Evolutionary conservation across 2,888 invertebrate species (phyloP).

Genomic region (Zhuqinia jingwanae): DNA sequence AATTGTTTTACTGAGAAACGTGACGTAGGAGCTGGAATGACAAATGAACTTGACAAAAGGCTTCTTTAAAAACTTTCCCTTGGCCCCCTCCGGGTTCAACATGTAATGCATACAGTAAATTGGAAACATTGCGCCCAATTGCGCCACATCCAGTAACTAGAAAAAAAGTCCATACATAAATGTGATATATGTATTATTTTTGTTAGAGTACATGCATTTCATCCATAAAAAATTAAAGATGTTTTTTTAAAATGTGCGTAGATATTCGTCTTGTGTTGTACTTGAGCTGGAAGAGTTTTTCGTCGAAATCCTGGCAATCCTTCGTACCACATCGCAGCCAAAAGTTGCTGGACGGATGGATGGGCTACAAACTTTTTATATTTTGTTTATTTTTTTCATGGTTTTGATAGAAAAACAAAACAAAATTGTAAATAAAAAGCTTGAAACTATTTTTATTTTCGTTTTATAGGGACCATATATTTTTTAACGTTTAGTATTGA

Average conservation of each 20-base stretch:
- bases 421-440: too few species aligned
- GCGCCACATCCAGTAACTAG: constrained; percentile 87
- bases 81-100: constrained; percentile 89
- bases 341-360: constrained; percentile 84
- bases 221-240: too few species aligned
- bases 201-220: too few species aligned
- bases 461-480: too few species aligned
- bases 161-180: constrained; percentile 80
- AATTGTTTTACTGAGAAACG: constrained; percentile 87
- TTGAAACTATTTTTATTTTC: too few species aligned
- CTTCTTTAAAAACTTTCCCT: constrained; percentile 92
- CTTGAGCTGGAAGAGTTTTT: constrained; percentile 85
- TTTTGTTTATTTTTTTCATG: too few species aligned
- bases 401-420: too few species aligned
- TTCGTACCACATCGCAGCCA: constrained; percentile 83
- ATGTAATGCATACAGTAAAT: constrained; percentile 93
- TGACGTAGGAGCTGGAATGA: constrained; percentile 95
- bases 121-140: constrained; percentile 92
- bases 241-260: too few species aligned
- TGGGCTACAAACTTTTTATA: constrained; percentile 83
- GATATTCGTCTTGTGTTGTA: too few species aligned
- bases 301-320: constrained; percentile 96
- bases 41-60: constrained; percentile 98
- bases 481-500: too few species aligned
- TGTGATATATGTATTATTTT: too few species aligned